Evolutionary conservation across 2,113 vertebrate species (phyloP).

Genomic region (Okapia johnstoni): DNA sequence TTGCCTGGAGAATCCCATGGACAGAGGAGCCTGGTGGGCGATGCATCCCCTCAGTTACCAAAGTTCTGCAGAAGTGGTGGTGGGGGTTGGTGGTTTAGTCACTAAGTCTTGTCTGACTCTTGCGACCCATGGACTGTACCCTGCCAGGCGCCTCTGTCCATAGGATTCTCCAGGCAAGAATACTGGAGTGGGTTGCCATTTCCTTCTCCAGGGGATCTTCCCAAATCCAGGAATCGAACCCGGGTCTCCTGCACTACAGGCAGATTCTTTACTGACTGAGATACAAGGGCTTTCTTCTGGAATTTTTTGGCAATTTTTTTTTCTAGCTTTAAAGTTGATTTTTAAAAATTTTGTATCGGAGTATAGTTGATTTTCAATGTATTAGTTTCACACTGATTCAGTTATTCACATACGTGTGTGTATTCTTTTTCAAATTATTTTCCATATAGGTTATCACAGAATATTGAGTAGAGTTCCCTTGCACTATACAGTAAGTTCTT

Average conservation of each 20-base stretch:
- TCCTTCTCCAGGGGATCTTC: not conserved
- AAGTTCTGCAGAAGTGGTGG: not conserved
- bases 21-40: not conserved
- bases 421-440: not conserved
- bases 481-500: not conserved
- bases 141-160: not conserved
- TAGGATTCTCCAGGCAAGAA: not conserved
- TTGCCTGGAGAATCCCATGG: not conserved
- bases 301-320: not conserved
- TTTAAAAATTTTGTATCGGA: not conserved
- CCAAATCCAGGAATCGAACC: not conserved
- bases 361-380: not conserved
- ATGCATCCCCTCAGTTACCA: not conserved
- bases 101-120: not conserved
- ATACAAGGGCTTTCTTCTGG: not conserved
- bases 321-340: not conserved
- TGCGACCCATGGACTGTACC: not conserved
- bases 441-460: not conserved
- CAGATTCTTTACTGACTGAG: not conserved
- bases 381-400: not conserved
- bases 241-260: not conserved
- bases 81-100: not conserved
- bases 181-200: not conserved
- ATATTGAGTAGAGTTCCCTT: not conserved
- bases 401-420: not conserved